phyloP scores from a whole-genome alignment of 2,797 vertebrate genomes.

The Sorex maritimensis region DNA sequence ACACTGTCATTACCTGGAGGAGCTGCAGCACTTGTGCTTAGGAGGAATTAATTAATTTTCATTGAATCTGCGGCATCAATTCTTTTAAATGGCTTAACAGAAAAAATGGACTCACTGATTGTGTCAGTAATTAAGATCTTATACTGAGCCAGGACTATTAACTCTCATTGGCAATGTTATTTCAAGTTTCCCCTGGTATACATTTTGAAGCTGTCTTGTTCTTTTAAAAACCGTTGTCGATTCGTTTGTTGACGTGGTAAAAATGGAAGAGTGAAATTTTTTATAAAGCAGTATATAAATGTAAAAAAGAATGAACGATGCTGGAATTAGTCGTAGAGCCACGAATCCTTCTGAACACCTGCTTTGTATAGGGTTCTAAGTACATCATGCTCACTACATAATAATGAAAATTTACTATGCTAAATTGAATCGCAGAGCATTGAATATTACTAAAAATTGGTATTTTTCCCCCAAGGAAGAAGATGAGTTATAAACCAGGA shows the following conservation, averaged over 20 bases:
- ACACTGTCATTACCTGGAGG: conserved; percentile 22
- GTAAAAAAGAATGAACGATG: conserved; percentile 14
- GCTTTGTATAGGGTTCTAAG: not conserved
- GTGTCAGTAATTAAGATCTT: conserved; percentile 52
- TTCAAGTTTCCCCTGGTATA: not conserved
- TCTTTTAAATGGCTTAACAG: conserved; percentile 68
- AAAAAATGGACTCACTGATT: not conserved
- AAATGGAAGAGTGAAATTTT: conserved; percentile 24
- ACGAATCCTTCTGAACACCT: conserved; percentile 12
- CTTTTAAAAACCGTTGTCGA: conserved; percentile 47
- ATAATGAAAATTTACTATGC: conserved; percentile 8
- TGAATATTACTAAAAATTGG: conserved; percentile 9
- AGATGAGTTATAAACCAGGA: conserved; percentile 46
- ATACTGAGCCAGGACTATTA: not conserved
- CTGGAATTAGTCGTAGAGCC: not conserved
- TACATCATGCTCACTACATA: not conserved
- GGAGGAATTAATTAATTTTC: conserved; percentile 58
- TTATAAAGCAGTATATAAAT: not conserved
- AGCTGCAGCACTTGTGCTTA: conserved; percentile 18
- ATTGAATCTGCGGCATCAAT: conserved; percentile 48
- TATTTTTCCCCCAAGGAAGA: conserved; percentile 17
- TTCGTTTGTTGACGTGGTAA: conserved; percentile 34
- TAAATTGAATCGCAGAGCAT: conserved; percentile 7
- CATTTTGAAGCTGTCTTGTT: conserved; percentile 48
- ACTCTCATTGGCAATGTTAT: conserved; percentile 29